A percentile compares a stretch with the other conserved stretches of the same genome.
Evolutionary conservation across 2,888 invertebrate species (phyloP).

Genomic region (Drosophila kambysellisi): DNA sequence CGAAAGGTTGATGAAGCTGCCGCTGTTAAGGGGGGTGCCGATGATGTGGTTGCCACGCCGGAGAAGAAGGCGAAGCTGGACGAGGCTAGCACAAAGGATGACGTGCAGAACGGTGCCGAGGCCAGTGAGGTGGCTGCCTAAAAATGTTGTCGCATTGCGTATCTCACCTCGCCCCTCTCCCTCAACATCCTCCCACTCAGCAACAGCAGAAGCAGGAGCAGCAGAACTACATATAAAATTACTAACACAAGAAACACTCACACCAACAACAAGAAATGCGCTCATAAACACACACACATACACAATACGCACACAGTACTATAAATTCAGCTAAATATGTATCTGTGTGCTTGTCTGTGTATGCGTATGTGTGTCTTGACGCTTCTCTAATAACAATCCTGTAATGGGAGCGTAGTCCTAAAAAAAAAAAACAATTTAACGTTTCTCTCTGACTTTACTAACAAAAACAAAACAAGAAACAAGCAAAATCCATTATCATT

Average conservation of each 20-base stretch:
- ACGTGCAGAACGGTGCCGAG: constrained; percentile 85
- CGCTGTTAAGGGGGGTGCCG: constrained; percentile 77
- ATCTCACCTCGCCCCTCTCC: constrained; percentile 6
- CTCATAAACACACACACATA: constrained; percentile 22
- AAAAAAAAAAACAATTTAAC: constrained; percentile 47
- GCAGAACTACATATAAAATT: constrained; percentile 70
- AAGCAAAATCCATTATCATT: constrained; percentile 74
- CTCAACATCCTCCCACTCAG: constrained; percentile 26
- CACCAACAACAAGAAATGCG: constrained; percentile 36
- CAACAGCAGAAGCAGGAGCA: constrained; percentile 51
- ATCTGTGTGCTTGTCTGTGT: constrained; percentile 24
- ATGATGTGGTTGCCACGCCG: constrained; percentile 84
- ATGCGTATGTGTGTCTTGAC: constrained; percentile 24
- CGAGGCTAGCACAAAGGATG: constrained; percentile 84
- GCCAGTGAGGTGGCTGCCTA: constrained; percentile 85
- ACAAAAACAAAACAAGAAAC: constrained; percentile 47
- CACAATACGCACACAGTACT: constrained; percentile 2
- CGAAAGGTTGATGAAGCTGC: constrained; percentile 83
- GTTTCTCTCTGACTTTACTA: constrained; percentile 71
- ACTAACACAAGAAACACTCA: constrained; percentile 66
- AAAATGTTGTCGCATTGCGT: constrained; percentile 64
- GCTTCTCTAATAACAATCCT: constrained; percentile 71
- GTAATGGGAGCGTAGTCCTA: constrained; percentile 71
- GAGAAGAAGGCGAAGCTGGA: constrained; percentile 85
- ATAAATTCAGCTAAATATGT: constrained; percentile 2